Evolutionary conservation across 2,888 invertebrate genomes (phyloP).

Genomic region (Hydropsyche betteni): DNA sequence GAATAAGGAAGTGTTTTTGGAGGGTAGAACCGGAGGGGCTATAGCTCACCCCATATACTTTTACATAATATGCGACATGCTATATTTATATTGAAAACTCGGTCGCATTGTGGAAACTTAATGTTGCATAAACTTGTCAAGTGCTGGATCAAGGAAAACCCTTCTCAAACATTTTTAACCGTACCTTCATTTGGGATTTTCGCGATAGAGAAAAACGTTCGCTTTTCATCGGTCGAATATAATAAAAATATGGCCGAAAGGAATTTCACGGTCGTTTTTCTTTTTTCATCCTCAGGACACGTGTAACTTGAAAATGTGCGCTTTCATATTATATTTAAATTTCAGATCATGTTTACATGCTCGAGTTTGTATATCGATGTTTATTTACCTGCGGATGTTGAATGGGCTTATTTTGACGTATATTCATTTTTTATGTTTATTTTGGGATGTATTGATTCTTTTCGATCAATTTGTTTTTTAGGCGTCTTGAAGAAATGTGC

Average conservation of each 20-base stretch:
- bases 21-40: neutral
- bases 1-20: constrained; percentile 25
- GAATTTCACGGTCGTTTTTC: neutral
- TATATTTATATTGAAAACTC: constrained; percentile 42
- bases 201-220: constrained; percentile 21
- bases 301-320: neutral
- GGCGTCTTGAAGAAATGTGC: no score
- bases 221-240: constrained; percentile 34
- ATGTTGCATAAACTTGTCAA: constrained; percentile 52
- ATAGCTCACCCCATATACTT: neutral
- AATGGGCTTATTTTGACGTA: no score
- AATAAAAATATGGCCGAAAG: constrained; percentile 19
- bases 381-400: no score
- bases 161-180: constrained; percentile 48
- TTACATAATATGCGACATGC: constrained; percentile 1
- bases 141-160: constrained; percentile 49
- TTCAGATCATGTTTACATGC: no score
- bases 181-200: constrained; percentile 35
- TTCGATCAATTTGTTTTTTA: no score
- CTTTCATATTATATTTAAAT: no score
- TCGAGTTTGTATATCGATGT: neutral
- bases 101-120: constrained; percentile 49
- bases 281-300: constrained; percentile 17
- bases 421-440: no score
- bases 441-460: no score